These are phyloP conservation scores for Scopus umbretta DNA, from an alignment of 2,113 vertebrate genomes.

Conservation along the genomic window DNA sequence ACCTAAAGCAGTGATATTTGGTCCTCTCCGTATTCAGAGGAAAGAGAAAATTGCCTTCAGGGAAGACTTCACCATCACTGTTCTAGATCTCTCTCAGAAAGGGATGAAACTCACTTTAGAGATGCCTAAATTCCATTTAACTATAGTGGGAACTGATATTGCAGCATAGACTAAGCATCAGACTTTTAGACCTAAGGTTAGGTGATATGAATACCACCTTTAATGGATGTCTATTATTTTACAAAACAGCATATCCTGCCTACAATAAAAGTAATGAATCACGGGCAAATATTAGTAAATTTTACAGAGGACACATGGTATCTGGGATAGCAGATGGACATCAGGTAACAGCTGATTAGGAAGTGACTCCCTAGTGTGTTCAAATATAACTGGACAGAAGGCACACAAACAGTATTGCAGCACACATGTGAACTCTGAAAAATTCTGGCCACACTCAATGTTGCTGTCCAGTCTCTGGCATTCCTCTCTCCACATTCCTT, in stretches of 20 bases:
- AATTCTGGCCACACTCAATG: neutral
- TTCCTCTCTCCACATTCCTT: neutral
- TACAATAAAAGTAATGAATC: neutral
- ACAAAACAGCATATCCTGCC: neutral
- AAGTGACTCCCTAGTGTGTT: slow-evolving; percentile 15
- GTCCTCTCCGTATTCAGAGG: neutral
- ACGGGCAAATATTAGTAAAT: neutral
- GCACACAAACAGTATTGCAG: neutral
- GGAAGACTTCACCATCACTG: neutral
- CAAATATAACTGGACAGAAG: slow-evolving; percentile 45
- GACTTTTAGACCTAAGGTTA: neutral
- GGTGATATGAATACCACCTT: neutral
- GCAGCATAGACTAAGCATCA: neutral
- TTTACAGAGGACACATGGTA: neutral
- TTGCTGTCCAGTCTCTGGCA: neutral
- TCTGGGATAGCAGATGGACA: slow-evolving; percentile 32
- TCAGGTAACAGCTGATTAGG: slow-evolving; percentile 38
- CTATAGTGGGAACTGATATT: neutral
- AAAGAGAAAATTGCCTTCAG: neutral
- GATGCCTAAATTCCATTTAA: neutral
- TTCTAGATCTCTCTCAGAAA: neutral
- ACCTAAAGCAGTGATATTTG: neutral
- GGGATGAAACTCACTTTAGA: neutral
- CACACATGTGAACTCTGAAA: slow-evolving; percentile 15
- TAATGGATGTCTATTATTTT: neutral